Percentiles rank a stretch among this genome's conserved stretches.
These are phyloP conservation scores for Nannoperca obscura DNA, from an alignment of 2,797 vertebrate genomes.

Conservation along the genomic window DNA sequence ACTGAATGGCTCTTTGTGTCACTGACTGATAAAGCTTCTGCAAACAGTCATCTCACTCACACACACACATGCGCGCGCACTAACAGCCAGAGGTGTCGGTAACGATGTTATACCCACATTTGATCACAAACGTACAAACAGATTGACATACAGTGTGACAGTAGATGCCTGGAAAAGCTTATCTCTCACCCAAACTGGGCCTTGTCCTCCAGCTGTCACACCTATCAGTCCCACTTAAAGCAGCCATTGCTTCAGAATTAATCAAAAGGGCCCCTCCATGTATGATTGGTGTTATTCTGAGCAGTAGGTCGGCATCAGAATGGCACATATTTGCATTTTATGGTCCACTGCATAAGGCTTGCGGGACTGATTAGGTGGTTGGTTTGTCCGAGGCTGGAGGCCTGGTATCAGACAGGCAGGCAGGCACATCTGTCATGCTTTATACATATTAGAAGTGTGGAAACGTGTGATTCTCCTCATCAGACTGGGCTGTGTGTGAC, in stretches of 20 bases:
- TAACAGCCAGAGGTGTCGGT: conserved; percentile 53
- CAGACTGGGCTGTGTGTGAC: conserved; percentile 2
- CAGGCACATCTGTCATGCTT: conserved; percentile 60
- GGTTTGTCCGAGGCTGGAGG: conserved; percentile 44
- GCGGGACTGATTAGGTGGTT: conserved; percentile 76
- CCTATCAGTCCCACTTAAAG: conserved; percentile 24
- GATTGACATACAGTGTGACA: conserved; percentile 26
- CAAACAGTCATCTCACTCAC: conserved; percentile 67
- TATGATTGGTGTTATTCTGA: conserved; percentile 50
- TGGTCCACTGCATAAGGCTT: conserved; percentile 83
- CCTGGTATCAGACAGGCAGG: conserved; percentile 14
- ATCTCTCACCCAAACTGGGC: conserved; percentile 35
- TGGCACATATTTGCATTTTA: conserved; percentile 88
- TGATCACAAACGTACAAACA: conserved; percentile 47
- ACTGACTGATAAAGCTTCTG: conserved; percentile 72
- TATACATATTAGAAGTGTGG: conserved; percentile 23
- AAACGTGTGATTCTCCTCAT: conserved; percentile 10
- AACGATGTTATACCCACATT: conserved; percentile 55
- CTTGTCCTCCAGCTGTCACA: conserved; percentile 7
- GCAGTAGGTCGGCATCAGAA: conserved; percentile 56
- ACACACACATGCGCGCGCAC: conserved; percentile 34
- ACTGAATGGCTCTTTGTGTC: conserved; percentile 78
- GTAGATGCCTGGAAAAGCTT: conserved; percentile 38
- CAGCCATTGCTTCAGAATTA: conserved; percentile 19
- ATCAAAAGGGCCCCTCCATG: conserved; percentile 10